Percentiles rank a stretch among this genome's conserved stretches.
Evolutionary conservation across 2,113 vertebrate genomes (phyloP).

Genomic region (Melanocharis versteri): DNA sequence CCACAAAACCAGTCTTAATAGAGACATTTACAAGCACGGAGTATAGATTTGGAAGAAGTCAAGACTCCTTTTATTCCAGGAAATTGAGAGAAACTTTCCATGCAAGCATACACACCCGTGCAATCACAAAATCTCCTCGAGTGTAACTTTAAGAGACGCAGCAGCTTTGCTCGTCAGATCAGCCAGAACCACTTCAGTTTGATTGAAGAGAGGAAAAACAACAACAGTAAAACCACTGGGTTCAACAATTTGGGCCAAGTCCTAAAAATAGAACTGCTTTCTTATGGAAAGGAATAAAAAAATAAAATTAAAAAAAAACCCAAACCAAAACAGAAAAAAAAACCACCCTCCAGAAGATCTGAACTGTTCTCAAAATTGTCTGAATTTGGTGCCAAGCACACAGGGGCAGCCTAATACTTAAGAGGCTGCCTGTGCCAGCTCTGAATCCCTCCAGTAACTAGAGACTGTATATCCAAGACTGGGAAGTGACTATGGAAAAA

Average conservation of each 20-base stretch:
- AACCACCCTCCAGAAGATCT: constrained; percentile 4
- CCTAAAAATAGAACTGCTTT: constrained; percentile 73
- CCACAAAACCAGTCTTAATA: neutral
- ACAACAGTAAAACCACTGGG: constrained; percentile 62
- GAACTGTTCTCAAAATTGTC: constrained; percentile 62
- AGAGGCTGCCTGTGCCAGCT: neutral
- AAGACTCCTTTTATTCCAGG: constrained; percentile 28
- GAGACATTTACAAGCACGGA: constrained; percentile 15
- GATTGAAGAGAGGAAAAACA: constrained; percentile 68
- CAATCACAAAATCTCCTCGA: neutral
- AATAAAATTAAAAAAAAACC: neutral
- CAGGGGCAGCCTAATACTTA: constrained; percentile 38
- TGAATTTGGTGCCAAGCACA: constrained; percentile 64
- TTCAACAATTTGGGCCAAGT: constrained; percentile 63
- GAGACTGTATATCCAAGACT: neutral
- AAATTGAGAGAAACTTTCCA: constrained; percentile 31
- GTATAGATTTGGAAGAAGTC: constrained; percentile 6
- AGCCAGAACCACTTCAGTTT: constrained; percentile 49
- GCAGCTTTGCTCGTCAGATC: neutral
- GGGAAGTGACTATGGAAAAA: neutral
- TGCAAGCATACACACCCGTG: neutral
- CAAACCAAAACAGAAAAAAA: neutral
- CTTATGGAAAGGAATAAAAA: constrained; percentile 67
- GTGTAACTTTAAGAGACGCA: constrained; percentile 45
- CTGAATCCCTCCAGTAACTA: constrained; percentile 27